Conservation (phyloP, 2,113 vertebrate species). For the Arvicanthis niloticus region DNA sequence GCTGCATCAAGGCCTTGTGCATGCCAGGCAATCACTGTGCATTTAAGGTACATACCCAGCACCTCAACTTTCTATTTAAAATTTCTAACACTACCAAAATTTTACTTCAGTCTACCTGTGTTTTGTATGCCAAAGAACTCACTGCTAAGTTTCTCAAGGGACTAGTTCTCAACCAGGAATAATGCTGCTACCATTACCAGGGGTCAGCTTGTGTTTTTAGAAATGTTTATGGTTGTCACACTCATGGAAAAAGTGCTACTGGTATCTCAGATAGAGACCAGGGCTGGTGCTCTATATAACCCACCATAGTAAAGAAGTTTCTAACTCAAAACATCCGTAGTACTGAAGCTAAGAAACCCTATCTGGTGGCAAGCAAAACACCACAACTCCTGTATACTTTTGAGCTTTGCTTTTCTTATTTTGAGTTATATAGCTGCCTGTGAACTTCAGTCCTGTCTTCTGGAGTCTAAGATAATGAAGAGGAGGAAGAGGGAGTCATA, state of each 20-base stretch:
- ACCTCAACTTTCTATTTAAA: constrained; percentile 3
- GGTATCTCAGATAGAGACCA: constrained; percentile 1
- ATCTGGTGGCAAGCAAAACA: constrained; percentile 16
- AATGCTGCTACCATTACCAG: neutral
- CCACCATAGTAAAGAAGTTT: neutral
- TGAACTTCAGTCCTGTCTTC: constrained; percentile 60
- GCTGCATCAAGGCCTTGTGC: neutral
- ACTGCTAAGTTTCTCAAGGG: neutral
- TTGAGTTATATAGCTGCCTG: constrained; percentile 46
- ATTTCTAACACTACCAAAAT: constrained; percentile 37
- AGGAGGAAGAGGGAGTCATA: constrained; percentile 66
- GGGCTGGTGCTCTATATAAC: neutral
- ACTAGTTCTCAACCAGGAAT: neutral
- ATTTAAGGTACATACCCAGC: neutral
- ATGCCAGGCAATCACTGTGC: neutral
- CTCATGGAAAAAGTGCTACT: neutral
- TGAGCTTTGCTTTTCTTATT: constrained; percentile 31
- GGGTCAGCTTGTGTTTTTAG: neutral
- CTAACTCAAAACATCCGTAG: neutral
- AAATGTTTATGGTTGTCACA: constrained; percentile 6
- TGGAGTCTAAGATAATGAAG: constrained; percentile 68
- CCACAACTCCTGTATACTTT: neutral
- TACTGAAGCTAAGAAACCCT: constrained; percentile 21
- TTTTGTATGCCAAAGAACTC: neutral
- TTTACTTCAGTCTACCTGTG: constrained; percentile 6